Base-by-base conservation (phyloP, 2,888 invertebrate genomes). In the Caenorhabditis sp. region DNA sequence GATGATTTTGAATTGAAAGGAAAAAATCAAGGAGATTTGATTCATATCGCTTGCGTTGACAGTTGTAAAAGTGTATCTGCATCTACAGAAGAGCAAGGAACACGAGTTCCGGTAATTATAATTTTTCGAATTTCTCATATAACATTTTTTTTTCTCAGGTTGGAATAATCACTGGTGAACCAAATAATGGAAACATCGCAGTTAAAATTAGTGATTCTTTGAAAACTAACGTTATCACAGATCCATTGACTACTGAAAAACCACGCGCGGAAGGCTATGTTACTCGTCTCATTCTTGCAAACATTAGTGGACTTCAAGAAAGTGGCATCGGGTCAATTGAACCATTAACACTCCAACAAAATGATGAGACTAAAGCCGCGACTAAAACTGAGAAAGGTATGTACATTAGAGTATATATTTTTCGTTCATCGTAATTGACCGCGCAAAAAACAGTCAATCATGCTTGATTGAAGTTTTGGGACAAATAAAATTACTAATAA, bases 41-140 rank as follows among this genome's bases (percentile, higher is more conserved):
- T 82, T 10, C 73, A 76, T 36, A 70, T 84, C 38, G 67, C 80
- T 20, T 84, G 84, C 62, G 76, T 83, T 14, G 81, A 83, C 56
- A 62, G 67, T 17, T 82, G 80, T 62, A 63, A 71, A 21, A 65
- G 54, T 31, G 64, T 54, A 25, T 20, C 27, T 8, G 63, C 60
- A 17, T 59, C 54, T 17, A 71, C 63, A 49, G 56, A 64, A 59
- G 5, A 27, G 5, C 5, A 62, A 4, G 31, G 31, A 21, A 25
- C 10, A 1, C 17, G 25, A 49, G 49, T 62, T n/a, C 53, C 62
- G 53, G 53, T 62, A 52, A 50, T 14, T 27, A n/a, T n/a, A n/a
- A n/a, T n/a, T n/a, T 17, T 17, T n/a, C 5, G 10, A 23, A 20
- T 21, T n/a, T n/a, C n/a, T n/a, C 23, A 23, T 5, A 20, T 23